These are phyloP conservation scores for Euplagia quadripunctaria DNA, from an alignment of 2,888 invertebrate species.

Conservation along the genomic window DNA sequence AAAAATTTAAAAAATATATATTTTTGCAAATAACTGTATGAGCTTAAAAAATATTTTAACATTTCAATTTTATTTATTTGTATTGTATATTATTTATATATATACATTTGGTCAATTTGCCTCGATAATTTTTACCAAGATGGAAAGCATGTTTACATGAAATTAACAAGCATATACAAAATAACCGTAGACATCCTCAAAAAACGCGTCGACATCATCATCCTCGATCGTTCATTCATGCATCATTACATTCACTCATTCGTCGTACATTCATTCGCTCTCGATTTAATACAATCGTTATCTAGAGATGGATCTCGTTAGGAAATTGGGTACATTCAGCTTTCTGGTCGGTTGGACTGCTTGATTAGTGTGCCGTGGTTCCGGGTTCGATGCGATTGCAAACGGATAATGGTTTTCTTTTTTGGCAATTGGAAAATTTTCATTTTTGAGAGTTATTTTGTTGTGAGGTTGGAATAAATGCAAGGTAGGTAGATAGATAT, in stretches of 20 bases:
- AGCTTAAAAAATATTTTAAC: too few relatives aligned
- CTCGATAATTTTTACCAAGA: background rate
- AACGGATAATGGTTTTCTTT: conserved; percentile 32
- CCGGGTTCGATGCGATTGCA: conserved; percentile 46
- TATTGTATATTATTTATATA: too few relatives aligned
- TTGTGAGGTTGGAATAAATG: background rate
- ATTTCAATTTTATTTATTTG: too few relatives aligned
- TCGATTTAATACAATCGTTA: conserved; percentile 58
- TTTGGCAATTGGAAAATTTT: conserved; percentile 17
- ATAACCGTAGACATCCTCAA: background rate
- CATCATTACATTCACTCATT: conserved; percentile 72
- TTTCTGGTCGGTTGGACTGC: conserved; percentile 65
- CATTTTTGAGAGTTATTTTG: background rate
- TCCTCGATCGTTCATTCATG: conserved; percentile 69
- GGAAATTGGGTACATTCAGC: conserved; percentile 80
- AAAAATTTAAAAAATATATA: too few relatives aligned
- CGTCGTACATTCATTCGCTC: conserved; percentile 52
- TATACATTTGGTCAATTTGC: too few relatives aligned
- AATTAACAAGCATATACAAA: background rate
- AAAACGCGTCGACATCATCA: conserved; percentile 32
- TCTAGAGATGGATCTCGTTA: conserved; percentile 73
- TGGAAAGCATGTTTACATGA: background rate
- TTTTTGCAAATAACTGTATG: too few relatives aligned
- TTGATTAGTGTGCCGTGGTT: conserved; percentile 66
- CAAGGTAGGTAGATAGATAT: background rate